A percentile compares a stretch with the other conserved stretches of the same genome.
Conservation (phyloP, 2,888 invertebrate genomes). For the Ormyrus pomaceus region DNA sequence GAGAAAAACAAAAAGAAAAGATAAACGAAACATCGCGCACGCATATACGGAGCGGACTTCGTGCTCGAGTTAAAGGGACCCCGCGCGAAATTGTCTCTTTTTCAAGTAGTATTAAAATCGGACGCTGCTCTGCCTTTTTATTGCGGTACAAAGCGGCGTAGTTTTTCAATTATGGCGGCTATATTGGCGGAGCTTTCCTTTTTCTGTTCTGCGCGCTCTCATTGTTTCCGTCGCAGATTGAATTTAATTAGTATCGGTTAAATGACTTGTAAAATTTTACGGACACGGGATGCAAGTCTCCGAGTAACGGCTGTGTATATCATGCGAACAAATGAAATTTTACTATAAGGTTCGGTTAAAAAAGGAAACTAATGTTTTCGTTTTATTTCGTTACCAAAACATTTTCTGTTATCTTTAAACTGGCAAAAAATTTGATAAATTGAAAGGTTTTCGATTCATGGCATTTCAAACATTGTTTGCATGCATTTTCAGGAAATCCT, state of each 20-base stretch:
- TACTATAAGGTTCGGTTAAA: too few species aligned
- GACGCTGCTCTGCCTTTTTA: constrained; percentile 13
- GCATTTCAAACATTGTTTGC: too few species aligned
- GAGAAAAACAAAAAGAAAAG: neutral
- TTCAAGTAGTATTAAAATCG: constrained; percentile 23
- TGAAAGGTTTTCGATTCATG: too few species aligned
- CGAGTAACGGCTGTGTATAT: too few species aligned
- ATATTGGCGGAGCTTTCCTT: neutral
- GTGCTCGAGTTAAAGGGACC: neutral
- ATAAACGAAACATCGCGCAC: neutral
- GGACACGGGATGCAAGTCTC: too few species aligned
- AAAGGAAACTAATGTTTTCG: too few species aligned
- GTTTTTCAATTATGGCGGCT: too few species aligned
- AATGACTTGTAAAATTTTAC: constrained; percentile 32
- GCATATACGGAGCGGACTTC: neutral
- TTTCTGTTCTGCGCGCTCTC: constrained; percentile 5
- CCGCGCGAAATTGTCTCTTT: constrained; percentile 20
- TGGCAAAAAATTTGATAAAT: too few species aligned
- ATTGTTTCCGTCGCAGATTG: constrained; percentile 1
- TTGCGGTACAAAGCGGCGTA: neutral
- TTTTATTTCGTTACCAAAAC: too few species aligned
- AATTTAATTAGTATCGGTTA: constrained; percentile 11
- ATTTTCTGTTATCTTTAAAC: too few species aligned
- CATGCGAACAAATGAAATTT: too few species aligned
- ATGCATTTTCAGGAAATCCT: too few species aligned